A percentile compares a stretch with the other conserved stretches of the same genome.
These are phyloP conservation scores for Elephantulus edwardii DNA, from an alignment of 2,113 vertebrate genomes.

Conservation along the genomic window DNA sequence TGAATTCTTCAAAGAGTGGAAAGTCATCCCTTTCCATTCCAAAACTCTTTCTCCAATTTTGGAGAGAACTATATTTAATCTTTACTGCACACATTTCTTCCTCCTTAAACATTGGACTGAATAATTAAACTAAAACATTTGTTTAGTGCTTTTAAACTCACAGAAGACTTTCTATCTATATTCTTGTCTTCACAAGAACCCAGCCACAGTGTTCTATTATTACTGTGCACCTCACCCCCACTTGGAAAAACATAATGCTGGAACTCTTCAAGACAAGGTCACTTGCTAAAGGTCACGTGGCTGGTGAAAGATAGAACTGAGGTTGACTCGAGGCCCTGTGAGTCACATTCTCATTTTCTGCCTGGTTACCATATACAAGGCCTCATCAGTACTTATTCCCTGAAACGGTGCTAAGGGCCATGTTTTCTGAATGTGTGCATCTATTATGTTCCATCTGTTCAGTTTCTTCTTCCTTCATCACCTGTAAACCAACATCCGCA, in stretches of 20 bases:
- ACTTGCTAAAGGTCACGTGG: neutral
- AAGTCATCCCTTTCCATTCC: neutral
- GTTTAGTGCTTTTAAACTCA: conserved; percentile 60
- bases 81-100: conserved; percentile 15
- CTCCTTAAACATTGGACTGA: conserved; percentile 45
- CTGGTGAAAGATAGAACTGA: neutral
- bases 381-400: neutral
- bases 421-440: neutral
- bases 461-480: neutral
- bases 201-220: neutral
- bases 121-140: conserved; percentile 73
- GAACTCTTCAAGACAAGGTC: neutral
- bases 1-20: neutral
- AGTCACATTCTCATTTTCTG: neutral
- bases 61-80: conserved; percentile 64
- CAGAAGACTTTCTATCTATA: conserved; percentile 47
- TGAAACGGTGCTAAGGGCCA: neutral
- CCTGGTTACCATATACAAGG: neutral
- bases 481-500: neutral
- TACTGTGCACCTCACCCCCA: neutral
- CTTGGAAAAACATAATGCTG: neutral
- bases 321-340: neutral
- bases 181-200: conserved; percentile 20
- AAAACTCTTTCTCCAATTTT: conserved; percentile 34
- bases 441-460: neutral